A percentile compares a stretch with the other conserved stretches of the same genome.
phyloP scores from a whole-genome alignment of 1,140 invertebrate species.

The Caenorhabditis remanei region DNA sequence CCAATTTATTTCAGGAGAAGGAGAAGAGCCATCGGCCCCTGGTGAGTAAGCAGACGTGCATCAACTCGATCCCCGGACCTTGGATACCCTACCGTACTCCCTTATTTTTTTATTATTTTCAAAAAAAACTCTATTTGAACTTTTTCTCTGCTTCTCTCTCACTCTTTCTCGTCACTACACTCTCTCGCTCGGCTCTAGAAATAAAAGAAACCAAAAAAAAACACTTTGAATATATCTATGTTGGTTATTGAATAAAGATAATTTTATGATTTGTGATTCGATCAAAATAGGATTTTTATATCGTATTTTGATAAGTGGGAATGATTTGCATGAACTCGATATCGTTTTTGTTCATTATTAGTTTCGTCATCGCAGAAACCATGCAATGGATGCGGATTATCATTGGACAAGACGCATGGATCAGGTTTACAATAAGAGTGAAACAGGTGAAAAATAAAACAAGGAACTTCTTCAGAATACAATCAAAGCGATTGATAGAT shows the following conservation, averaged over 20 bases:
- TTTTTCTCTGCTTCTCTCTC: slow-evolving; percentile 42
- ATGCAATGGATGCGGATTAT: background rate
- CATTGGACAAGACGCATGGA: background rate
- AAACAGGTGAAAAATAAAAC: too few relatives aligned
- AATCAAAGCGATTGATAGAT: too few relatives aligned
- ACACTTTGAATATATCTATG: background rate
- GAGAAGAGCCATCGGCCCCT: slow-evolving; percentile 53
- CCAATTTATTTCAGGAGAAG: slow-evolving; percentile 22
- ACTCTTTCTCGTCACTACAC: slow-evolving; percentile 10
- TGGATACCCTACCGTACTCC: slow-evolving; percentile 13
- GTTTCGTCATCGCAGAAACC: background rate
- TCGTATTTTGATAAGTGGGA: background rate
- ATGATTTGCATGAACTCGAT: slow-evolving; percentile 9
- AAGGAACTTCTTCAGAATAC: too few relatives aligned
- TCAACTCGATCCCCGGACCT: background rate
- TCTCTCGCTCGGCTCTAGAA: slow-evolving; percentile 48
- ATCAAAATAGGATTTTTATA: background rate
- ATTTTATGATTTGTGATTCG: background rate
- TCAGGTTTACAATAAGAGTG: too few relatives aligned
- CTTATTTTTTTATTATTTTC: background rate
- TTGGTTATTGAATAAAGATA: slow-evolving; percentile 46
- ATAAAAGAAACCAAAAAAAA: slow-evolving; percentile 14
- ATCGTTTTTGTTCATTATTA: background rate
- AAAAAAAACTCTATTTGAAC: background rate
- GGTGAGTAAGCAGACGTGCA: slow-evolving; percentile 34